phyloP scores from a whole-genome alignment of 2,113 vertebrate genomes.

The Centropus unirufus region DNA sequence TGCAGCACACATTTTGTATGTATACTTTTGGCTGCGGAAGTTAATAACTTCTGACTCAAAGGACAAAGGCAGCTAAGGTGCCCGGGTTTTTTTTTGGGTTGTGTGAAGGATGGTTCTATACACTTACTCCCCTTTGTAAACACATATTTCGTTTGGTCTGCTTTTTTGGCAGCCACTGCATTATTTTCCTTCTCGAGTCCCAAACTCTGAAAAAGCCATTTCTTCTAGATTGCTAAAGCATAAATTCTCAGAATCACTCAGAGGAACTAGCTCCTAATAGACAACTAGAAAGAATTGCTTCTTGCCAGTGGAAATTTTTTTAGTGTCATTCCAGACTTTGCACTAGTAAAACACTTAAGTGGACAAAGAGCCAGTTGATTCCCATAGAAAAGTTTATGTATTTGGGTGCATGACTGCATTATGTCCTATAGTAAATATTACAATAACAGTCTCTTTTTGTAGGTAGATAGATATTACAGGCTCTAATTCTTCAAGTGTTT shows the following conservation, averaged over 20 bases:
- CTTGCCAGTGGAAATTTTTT: not conserved
- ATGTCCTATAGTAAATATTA: not conserved
- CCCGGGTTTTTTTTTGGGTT: not conserved
- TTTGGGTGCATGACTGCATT: not conserved
- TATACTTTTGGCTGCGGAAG: conserved; percentile 46
- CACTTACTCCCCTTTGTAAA: conserved; percentile 18
- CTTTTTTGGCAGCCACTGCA: not conserved
- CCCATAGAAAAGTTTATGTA: not conserved
- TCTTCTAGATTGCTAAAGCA: not conserved
- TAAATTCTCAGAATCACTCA: not conserved
- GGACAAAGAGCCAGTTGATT: not conserved
- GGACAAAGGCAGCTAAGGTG: conserved; percentile 12
- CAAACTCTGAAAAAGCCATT: not conserved
- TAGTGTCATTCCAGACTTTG: not conserved
- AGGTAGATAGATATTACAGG: not conserved
- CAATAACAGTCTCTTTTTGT: not conserved
- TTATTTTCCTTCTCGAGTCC: not conserved
- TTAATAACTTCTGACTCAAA: conserved; percentile 42
- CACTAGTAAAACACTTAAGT: not conserved
- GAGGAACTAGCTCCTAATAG: not conserved
- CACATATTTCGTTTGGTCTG: not conserved
- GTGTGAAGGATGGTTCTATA: conserved; percentile 2
- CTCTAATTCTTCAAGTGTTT: not conserved
- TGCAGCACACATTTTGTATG: not conserved
- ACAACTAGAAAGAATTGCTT: not conserved